These are phyloP conservation scores for Lophura nycthemera DNA, from an alignment of 2,113 vertebrate species.

Conservation along the genomic window DNA sequence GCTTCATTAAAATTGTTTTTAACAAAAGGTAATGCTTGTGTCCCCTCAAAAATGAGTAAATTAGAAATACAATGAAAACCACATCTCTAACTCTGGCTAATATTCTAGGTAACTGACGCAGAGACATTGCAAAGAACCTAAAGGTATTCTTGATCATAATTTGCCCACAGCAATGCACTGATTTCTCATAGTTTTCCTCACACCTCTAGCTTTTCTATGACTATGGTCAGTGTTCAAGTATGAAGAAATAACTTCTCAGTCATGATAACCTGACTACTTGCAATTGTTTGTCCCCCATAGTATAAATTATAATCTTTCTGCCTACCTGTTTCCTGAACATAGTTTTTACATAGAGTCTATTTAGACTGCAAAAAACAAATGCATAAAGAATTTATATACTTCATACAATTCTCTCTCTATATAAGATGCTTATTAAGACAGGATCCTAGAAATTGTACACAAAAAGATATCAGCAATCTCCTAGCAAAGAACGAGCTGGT, in stretches of 20 bases:
- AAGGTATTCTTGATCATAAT: background rate
- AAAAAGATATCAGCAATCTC: background rate
- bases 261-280: background rate
- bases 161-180: background rate
- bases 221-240: background rate
- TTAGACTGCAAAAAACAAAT: background rate
- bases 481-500: background rate
- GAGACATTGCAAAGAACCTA: background rate
- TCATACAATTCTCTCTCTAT: background rate
- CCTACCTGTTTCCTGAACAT: fast-evolving
- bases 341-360: background rate
- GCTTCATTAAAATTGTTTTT: background rate
- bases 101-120: background rate
- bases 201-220: background rate
- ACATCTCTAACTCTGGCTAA: background rate
- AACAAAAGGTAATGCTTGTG: background rate
- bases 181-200: background rate
- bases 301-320: background rate
- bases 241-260: background rate
- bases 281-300: background rate
- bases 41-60: background rate
- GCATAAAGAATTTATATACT: background rate
- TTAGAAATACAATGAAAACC: background rate
- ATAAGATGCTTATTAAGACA: background rate
- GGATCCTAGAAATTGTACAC: background rate